phyloP scores from a whole-genome alignment of 1,140 invertebrate genomes.

The Aphaenogaster rudis region DNA sequence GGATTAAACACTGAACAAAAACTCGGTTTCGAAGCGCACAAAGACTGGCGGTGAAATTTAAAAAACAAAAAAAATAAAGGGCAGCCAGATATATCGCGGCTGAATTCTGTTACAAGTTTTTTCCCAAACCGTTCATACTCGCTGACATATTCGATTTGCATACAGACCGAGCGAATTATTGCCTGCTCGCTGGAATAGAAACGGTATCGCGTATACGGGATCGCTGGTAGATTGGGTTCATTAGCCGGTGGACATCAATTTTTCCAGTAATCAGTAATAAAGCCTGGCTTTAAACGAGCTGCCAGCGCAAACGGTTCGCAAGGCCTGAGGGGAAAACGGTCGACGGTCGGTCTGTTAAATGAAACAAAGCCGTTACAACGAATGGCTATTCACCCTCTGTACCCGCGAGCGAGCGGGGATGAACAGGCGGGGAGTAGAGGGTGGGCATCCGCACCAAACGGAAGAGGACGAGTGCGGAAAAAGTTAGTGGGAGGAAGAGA shows the following conservation, averaged over 20 bases:
- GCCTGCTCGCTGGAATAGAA: conserved; percentile 68
- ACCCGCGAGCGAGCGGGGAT: conserved; percentile 61
- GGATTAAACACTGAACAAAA: conserved; percentile 64
- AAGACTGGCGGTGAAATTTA: conserved; percentile 31
- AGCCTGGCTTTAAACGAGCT: conserved; percentile 80
- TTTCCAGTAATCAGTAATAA: conserved; percentile 84
- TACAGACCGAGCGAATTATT: conserved; percentile 69
- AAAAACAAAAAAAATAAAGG: conserved; percentile 37
- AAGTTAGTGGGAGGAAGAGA: conserved; percentile 66
- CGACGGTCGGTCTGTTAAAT: conserved; percentile 82
- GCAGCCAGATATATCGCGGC: conserved; percentile 52
- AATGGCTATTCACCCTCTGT: conserved; percentile 80
- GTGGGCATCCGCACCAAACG: conserved; percentile 36
- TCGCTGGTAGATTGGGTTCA: conserved; percentile 77
- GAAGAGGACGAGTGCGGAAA: conserved; percentile 58
- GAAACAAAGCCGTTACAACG: conserved; percentile 84
- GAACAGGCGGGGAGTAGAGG: conserved; percentile 51
- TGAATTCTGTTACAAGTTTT: conserved; percentile 65
- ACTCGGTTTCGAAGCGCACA: conserved; percentile 28
- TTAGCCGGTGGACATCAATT: conserved; percentile 81
- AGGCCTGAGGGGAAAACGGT: conserved; percentile 72
- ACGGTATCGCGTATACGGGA: conserved; percentile 65
- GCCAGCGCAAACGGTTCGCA: conserved; percentile 71
- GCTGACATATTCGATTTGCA: conserved; percentile 73
- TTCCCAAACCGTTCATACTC: conserved; percentile 49